A percentile compares a stretch with the other conserved stretches of the same genome.
phyloP scores from a whole-genome alignment of 2,797 vertebrate species.

The Pseudocheirus occidentalis region DNA sequence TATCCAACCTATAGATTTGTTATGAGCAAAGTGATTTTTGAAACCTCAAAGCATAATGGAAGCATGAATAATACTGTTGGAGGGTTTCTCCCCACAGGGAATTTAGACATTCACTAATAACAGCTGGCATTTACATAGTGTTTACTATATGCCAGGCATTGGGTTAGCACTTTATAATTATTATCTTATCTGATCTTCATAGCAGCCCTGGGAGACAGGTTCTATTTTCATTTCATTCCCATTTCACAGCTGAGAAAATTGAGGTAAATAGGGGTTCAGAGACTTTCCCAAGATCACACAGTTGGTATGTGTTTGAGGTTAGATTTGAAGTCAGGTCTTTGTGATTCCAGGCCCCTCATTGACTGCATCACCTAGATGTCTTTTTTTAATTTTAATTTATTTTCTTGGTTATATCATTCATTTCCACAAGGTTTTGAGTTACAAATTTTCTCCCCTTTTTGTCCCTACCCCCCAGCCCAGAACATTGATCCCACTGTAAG shows the following conservation, averaged over 20 bases:
- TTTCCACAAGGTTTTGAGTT: no score
- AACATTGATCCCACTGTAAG: no score
- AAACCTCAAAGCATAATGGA: background rate
- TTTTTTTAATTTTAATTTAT: no score
- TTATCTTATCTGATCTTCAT: background rate
- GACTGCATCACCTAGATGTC: background rate
- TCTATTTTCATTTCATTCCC: background rate
- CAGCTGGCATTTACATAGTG: background rate
- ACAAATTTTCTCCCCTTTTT: no score
- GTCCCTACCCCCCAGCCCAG: no score
- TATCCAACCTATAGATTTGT: background rate
- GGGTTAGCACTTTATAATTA: background rate
- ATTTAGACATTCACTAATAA: background rate
- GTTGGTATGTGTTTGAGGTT: background rate
- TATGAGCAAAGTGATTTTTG: background rate
- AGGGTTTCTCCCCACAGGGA: background rate
- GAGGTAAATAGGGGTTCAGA: background rate
- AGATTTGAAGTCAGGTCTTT: background rate
- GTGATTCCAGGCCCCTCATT: background rate
- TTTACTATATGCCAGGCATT: background rate
- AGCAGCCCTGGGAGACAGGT: background rate
- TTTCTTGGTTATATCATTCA: no score
- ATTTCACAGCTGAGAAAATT: constrained; percentile 8
- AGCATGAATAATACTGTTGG: background rate
- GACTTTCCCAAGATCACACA: background rate